Conservation (phyloP, 2,797 vertebrate genomes). For the Serranus cabrilla region DNA sequence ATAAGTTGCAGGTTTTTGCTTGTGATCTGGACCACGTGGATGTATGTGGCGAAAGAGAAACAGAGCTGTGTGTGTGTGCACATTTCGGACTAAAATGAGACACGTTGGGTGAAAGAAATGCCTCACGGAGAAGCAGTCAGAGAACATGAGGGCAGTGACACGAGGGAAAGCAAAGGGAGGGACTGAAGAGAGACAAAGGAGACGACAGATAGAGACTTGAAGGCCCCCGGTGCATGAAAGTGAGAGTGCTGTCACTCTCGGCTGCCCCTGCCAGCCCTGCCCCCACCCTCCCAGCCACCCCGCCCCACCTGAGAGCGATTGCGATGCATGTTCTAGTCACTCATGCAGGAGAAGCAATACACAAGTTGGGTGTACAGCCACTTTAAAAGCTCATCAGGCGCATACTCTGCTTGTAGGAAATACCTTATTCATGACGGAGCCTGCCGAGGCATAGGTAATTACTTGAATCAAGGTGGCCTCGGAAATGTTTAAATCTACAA, state of each 20-base stretch:
- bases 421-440: constrained; percentile 99
- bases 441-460: constrained; percentile 98
- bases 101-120: not conserved
- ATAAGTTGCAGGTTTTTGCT: not conserved
- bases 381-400: constrained; percentile 99
- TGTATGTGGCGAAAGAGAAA: not conserved
- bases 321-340: constrained; percentile 90
- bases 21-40: not conserved
- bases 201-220: constrained; percentile 50
- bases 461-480: constrained; percentile 99
- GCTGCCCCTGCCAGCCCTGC: constrained; percentile 85
- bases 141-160: constrained; percentile 42
- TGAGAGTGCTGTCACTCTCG: constrained; percentile 89
- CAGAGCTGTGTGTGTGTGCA: no score
- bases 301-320: constrained; percentile 95
- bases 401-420: constrained; percentile 97
- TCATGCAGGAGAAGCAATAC: constrained; percentile 97
- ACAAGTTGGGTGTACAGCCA: constrained; percentile 96
- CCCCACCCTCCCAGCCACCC: constrained; percentile 25
- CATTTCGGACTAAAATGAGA: not conserved
- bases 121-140: constrained; percentile 6
- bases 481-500: constrained; percentile 99
- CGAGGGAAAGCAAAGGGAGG: constrained; percentile 13
- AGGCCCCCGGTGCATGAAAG: constrained; percentile 56
- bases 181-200: constrained; percentile 52